Base-by-base conservation (phyloP, 2,797 vertebrate genomes). In the Euthynnus affinis region DNA sequence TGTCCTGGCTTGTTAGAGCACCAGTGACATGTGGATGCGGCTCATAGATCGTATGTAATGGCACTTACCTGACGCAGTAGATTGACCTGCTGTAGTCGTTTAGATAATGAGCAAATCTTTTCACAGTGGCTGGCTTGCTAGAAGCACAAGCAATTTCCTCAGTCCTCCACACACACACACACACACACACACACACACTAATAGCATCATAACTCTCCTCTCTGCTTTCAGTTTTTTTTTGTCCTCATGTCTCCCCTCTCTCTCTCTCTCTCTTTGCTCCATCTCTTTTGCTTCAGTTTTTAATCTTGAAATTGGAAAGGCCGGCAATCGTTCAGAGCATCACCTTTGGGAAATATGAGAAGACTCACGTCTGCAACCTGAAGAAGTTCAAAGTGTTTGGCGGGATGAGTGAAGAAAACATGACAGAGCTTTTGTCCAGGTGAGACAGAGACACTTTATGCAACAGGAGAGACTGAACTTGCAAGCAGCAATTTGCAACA, bases 331-430 rank as follows among this genome's bases (percentile, higher is more conserved):
- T 98, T 85, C 97, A 99, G 93, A 99, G 97, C 92, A 99, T 99
- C 89, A 99, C 98, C 0, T 99, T 99, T 87, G 98, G 98, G 83
- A 99, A 99, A 93, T 99, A 99, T 9, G 98, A 99, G 91, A 99
- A 99, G 93, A 99, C 98, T 0, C 98, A 99, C 1, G 98, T 99
- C 73, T 99, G 98, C 94, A 99, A 99, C 95, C 95, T 99, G 87
- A 99, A 99, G 95, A 99, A 99, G 91, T 99, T 99, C 90, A 99
- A 99, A 93, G 97, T 99, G 86, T 99, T 99, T 81, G 98, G 98
- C 83, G 98, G 98, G 53, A 99, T 99, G 98, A 99, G 98, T 78
- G 98, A 99, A 92, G 98, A 99, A 91, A 99, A 99, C 94, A 99
- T 99, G 98, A 99, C 98, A 2, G 98, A 99, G 83, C 95, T 99